Base-by-base conservation (phyloP, 2,888 invertebrate species). In the Nebria salina region DNA sequence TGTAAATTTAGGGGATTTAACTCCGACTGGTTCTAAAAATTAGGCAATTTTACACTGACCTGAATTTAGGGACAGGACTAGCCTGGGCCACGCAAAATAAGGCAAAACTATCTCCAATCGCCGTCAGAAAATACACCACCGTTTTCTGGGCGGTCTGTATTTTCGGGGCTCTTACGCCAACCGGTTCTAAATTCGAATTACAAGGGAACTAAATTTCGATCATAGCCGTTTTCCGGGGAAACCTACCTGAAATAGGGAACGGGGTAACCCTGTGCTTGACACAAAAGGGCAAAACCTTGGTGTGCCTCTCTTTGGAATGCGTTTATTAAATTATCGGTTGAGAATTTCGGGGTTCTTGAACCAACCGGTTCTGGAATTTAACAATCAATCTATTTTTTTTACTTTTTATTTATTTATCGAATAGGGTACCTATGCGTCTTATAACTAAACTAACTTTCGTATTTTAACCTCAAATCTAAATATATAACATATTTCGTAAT, bases 181-280 rank as follows among this genome's bases (percentile, higher is more conserved):
- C 92, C 68, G 93, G 92, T 90, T 93, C 92, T 93, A 90, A 54
- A 84, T 89, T 90, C 87, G 79, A 82, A 64, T 82, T 79, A 77
- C 76, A 65, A 65, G 0, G 65, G 64, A 34, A 34, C 2, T 34
- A 2, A 34, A 34, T 4, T 34, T 34, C 5, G 34, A 41, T 6
- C 3, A n/a, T 65, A n/a, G 13, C 7, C 6, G 1, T 11, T 11
- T 41, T 74, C 54, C 1, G 25, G 20, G 70, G 11, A 15, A 34
- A 6, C 77, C 25, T 76, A 82, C 83, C 82, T 84, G 83, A 83
- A 84, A 65, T 81, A 85, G 85, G 93, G 92, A 87, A 93, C 92
- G 85, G 95, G 95, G 89, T 92, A 94, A 85, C 94, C 95, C 91
- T 95, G 95, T 84, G 95, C 94, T 88, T 94, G 94, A 88, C 95